Evolutionary conservation across 2,888 invertebrate species (phyloP).

Genomic region (Rhyacophila evoluta): DNA sequence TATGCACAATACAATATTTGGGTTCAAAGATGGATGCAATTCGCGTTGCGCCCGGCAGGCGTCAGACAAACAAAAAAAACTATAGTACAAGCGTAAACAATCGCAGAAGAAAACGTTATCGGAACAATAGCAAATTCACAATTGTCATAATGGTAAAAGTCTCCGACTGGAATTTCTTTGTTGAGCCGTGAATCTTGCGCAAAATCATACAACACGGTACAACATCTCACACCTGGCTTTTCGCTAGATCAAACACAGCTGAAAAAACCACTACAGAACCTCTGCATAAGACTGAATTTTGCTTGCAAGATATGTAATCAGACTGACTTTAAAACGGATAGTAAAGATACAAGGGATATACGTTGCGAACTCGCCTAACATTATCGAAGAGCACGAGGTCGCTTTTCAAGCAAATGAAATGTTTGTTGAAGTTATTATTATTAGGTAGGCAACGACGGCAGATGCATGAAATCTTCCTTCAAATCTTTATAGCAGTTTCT

Average conservation of each 20-base stretch:
- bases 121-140: conserved; percentile 46
- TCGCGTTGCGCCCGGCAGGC: conserved; percentile 6
- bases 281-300: neutral
- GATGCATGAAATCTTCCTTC: conserved; percentile 47
- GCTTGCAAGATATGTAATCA: neutral
- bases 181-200: conserved; percentile 49
- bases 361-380: neutral
- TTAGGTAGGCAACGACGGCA: conserved; percentile 46
- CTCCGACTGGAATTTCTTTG: conserved; percentile 53
- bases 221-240: conserved; percentile 43
- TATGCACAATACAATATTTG: neutral
- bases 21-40: neutral
- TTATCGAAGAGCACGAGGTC: conserved; percentile 40
- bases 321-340: conserved; percentile 28
- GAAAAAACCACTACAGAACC: neutral
- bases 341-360: too few relatives aligned
- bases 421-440: conserved; percentile 46
- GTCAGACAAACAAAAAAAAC: conserved; percentile 36
- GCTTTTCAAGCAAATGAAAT: conserved; percentile 35
- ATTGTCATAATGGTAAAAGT: conserved; percentile 49
- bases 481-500: neutral
- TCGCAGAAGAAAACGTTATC: conserved; percentile 50
- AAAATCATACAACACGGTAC: conserved; percentile 32
- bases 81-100: conserved; percentile 47
- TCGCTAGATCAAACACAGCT: neutral